Evolutionary conservation across 2,797 vertebrate species (phyloP), one percentile per base, ranked within the genome.

Genomic region (Silurus aristotelis): DNA sequence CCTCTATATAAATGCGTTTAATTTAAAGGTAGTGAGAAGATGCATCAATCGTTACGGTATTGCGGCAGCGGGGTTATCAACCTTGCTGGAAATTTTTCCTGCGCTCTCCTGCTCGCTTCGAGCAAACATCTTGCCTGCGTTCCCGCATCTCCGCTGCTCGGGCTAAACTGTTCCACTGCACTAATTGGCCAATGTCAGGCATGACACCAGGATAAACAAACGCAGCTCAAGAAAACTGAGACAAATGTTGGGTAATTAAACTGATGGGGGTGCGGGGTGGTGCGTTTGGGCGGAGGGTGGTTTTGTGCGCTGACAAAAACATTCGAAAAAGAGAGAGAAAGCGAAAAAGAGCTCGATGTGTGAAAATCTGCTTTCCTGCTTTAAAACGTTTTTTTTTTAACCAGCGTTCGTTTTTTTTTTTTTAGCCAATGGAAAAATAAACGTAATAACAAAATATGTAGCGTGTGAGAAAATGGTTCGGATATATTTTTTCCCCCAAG

Each of bases 221-320:
- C 90, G 92, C 93, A 96, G 95, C 92, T 93, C 92, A 92, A 94
- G 94, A 96, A 95, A 96, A 95, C 95, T 91, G 93, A 96, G 96
- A 96, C 95, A 96, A 97, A 97, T 96, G 96, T 95, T 92, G 94
- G 94, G 96, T 97, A 97, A 97, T 97, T 98, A 97, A 97, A 96
- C 90, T 94, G 91, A 94, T 93, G 91, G 85, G 79, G 89, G 87
- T 91, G 91, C 89, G 90, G 93, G 94, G 94, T 91, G 60, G 77
- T 80, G 58, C 13, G 25, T 25, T 48, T 27, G 91, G 80, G 83
- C 52, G 78, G 73, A 68, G 89, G 87, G 90, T 52, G 48, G 48
- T 7, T 52, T 52, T 52, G 90, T 88, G 93, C 94, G 92, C 92
- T 95, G 95, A 95, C 95, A 95, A 93, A 92, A 92, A 90, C 90